These are phyloP conservation scores for Drosophila navojoa DNA, from an alignment of 1,140 invertebrate species.

Conservation along the genomic window DNA sequence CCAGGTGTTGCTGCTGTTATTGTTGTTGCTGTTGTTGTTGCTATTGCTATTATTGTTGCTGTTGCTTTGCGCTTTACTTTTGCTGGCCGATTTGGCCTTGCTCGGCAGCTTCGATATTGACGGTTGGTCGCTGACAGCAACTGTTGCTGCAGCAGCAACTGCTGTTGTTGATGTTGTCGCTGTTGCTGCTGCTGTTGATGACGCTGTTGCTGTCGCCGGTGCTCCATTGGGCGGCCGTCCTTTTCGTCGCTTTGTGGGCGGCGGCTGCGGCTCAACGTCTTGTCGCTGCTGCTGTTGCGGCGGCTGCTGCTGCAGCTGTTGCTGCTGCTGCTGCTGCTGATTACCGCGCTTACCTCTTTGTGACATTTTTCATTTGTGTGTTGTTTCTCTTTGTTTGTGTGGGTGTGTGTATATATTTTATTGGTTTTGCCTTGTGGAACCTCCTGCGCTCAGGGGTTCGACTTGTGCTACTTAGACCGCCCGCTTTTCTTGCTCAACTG, in stretches of 20 bases:
- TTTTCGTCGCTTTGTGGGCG: constrained; percentile 82
- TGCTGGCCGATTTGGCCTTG: constrained; percentile 65
- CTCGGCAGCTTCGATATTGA: constrained; percentile 50
- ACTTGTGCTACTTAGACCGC: constrained; percentile 43
- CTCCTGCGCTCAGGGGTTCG: constrained; percentile 31
- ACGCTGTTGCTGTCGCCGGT: constrained; percentile 25
- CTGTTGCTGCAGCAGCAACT: constrained; percentile 23
- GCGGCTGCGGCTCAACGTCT: constrained; percentile 81
- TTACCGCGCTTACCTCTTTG: constrained; percentile 84
- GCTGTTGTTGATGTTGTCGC: constrained; percentile 30
- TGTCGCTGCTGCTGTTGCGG: constrained; percentile 79
- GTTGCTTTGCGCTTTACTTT: constrained; percentile 59
- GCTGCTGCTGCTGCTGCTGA: constrained; percentile 76
- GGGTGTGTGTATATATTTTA: constrained; percentile 18
- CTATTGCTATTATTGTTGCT: constrained; percentile 25
- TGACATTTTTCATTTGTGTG: constrained; percentile 83
- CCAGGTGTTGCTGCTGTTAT: constrained; percentile 85
- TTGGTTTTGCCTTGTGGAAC: constrained; percentile 32
- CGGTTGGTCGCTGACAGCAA: constrained; percentile 18
- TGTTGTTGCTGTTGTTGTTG: constrained; percentile 19
- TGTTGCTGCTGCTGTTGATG: constrained; percentile 19
- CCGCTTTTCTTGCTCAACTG: constrained; percentile 41
- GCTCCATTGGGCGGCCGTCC: constrained; percentile 80
- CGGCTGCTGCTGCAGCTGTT: constrained; percentile 64
- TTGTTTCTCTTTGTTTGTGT: constrained; percentile 56